Conservation (phyloP, 2,797 vertebrate genomes). For the Peromyscus aztecus region DNA sequence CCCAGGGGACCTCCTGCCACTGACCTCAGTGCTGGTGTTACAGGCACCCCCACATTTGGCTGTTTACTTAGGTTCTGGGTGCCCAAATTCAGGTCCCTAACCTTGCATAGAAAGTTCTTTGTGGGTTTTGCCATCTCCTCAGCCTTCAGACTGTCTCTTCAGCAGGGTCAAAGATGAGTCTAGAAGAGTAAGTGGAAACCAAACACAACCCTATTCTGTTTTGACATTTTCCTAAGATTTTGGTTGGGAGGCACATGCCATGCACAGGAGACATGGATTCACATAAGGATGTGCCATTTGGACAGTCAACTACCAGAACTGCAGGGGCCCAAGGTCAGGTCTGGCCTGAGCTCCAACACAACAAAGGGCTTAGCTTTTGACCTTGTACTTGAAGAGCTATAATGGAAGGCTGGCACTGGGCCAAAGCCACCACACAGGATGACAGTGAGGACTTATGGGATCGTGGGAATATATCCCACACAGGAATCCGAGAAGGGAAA, state of each 20-base stretch:
- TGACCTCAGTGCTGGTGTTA: not conserved
- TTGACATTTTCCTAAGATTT: slow-evolving; percentile 22
- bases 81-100: not conserved
- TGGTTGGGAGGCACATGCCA: not conserved
- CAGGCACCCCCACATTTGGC: not conserved
- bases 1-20: not conserved
- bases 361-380: not conserved
- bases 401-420: not conserved
- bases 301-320: not conserved
- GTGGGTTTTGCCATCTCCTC: not conserved
- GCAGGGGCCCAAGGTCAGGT: not conserved
- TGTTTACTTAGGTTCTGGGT: not conserved
- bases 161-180: not conserved
- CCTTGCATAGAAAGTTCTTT: not conserved
- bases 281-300: not conserved
- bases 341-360: not conserved
- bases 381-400: not conserved
- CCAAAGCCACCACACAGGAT: not conserved
- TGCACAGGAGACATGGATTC: not conserved
- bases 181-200: slow-evolving; percentile 16
- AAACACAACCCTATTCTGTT: not conserved
- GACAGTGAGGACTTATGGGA: not conserved
- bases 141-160: not conserved
- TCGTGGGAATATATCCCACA: not conserved
- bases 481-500: not conserved